A percentile compares a stretch with the other conserved stretches of the same genome.
phyloP scores from a whole-genome alignment of 2,113 vertebrate genomes.

The Trematocara variabile region DNA sequence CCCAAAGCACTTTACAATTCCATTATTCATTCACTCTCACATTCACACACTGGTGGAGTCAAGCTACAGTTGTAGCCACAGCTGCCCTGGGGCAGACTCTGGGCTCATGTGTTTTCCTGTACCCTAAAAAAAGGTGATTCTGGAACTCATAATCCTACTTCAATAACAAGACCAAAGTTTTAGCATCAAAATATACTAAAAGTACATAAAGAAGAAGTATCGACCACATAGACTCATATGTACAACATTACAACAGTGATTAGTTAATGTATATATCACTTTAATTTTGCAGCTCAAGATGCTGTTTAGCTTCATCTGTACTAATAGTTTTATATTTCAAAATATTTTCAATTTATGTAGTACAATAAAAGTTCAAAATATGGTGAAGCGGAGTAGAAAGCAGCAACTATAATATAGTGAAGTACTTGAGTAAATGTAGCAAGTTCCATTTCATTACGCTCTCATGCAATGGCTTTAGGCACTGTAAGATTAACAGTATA shows the following conservation, averaged over 20 bases:
- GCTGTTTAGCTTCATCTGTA: neutral
- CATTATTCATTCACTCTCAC: no score
- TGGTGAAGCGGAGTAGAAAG: neutral
- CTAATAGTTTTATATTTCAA: neutral
- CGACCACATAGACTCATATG: neutral
- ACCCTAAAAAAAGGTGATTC: neutral
- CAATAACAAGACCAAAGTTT: neutral
- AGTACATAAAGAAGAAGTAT: neutral
- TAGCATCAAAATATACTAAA: neutral
- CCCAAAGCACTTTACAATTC: no score
- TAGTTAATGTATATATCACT: neutral
- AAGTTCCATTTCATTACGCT: neutral
- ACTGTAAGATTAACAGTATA: neutral
- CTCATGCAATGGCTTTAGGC: neutral
- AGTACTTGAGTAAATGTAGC: neutral
- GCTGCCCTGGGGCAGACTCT: rapidly evolving
- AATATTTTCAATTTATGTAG: neutral
- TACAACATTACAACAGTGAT: neutral
- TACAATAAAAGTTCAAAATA: neutral
- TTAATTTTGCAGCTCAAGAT: neutral
- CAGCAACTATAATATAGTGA: neutral
- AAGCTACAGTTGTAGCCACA: no score
- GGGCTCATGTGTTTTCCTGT: neutral
- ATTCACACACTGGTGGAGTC: no score
- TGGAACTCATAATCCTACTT: neutral